Conservation (phyloP, 2,888 invertebrate species). For the Hedya salicella region DNA sequence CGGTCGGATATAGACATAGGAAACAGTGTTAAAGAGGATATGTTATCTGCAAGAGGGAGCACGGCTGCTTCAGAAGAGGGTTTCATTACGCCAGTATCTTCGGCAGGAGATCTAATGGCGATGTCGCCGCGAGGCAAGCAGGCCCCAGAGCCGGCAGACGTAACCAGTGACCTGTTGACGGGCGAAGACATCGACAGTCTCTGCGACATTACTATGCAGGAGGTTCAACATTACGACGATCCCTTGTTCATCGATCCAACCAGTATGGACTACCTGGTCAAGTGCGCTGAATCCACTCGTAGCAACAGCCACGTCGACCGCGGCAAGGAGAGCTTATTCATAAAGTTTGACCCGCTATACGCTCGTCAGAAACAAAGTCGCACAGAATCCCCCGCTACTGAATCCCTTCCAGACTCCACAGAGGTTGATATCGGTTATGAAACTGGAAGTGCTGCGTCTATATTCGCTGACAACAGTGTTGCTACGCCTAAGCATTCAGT, state of each 20-base stretch:
- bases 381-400: conserved; percentile 53
- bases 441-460: conserved; percentile 72
- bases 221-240: conserved; percentile 66
- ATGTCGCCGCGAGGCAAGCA: conserved; percentile 67
- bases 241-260: conserved; percentile 84
- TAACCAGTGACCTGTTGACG: conserved; percentile 72
- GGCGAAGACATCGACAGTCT: conserved; percentile 73
- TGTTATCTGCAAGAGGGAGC: conserved; percentile 64
- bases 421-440: conserved; percentile 77
- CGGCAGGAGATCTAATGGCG: conserved; percentile 72
- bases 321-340: conserved; percentile 87
- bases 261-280: conserved; percentile 83
- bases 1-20: conserved; percentile 45
- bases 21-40: conserved; percentile 51
- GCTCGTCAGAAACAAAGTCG: conserved; percentile 60
- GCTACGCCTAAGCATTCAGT: conserved; percentile 63
- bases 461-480: conserved; percentile 61
- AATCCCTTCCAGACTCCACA: conserved; percentile 58
- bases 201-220: conserved; percentile 77
- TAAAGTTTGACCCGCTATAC: conserved; percentile 86
- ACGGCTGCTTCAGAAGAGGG: conserved; percentile 65
- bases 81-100: conserved; percentile 71
- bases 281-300: conserved; percentile 73
- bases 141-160: conserved; percentile 55
- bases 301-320: conserved; percentile 67